Evolutionary conservation across 2,113 vertebrate genomes (phyloP).

Genomic region (Pseudopodoces humilis): DNA sequence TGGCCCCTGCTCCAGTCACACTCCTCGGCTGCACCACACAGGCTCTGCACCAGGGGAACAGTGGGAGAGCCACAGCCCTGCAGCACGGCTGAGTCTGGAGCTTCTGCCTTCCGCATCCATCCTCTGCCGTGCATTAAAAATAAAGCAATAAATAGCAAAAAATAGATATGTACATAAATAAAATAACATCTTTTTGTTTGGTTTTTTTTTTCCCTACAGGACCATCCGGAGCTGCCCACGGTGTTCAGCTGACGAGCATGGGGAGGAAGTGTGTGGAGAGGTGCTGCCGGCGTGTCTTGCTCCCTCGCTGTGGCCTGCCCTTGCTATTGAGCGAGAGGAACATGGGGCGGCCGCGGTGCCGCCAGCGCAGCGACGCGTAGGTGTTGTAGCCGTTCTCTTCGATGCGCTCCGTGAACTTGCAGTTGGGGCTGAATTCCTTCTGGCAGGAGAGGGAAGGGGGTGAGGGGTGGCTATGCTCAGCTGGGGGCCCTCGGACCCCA

Average conservation of each 20-base stretch:
- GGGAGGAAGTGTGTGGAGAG: slow-evolving; percentile 93
- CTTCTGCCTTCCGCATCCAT: neutral
- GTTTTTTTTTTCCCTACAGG: neutral
- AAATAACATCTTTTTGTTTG: neutral
- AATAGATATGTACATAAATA: slow-evolving; percentile 36
- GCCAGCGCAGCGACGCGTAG: slow-evolving; percentile 87
- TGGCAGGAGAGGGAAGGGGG: slow-evolving; percentile 62
- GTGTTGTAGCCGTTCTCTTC: slow-evolving; percentile 96
- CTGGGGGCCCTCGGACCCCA: neutral
- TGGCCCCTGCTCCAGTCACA: rapidly evolving
- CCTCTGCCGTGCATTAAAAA: neutral
- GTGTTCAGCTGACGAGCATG: slow-evolving; percentile 80
- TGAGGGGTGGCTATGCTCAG: neutral
- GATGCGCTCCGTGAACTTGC: slow-evolving; percentile 90
- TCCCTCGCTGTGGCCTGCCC: slow-evolving; percentile 79
- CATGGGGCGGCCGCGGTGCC: slow-evolving; percentile 84
- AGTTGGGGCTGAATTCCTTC: slow-evolving; percentile 87
- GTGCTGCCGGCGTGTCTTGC: slow-evolving; percentile 82
- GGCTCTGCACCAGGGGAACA: rapidly evolving
- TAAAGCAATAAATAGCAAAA: slow-evolving; percentile 57
- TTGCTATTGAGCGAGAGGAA: slow-evolving; percentile 87
- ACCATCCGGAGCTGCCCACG: rapidly evolving
- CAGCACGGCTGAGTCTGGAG: rapidly evolving
- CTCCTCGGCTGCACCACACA: rapidly evolving
- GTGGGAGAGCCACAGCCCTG: neutral